Percentiles rank a stretch among this genome's conserved stretches.
These are phyloP conservation scores for Apteryx mantelli DNA, from an alignment of 2,113 vertebrate genomes.

Conservation along the genomic window DNA sequence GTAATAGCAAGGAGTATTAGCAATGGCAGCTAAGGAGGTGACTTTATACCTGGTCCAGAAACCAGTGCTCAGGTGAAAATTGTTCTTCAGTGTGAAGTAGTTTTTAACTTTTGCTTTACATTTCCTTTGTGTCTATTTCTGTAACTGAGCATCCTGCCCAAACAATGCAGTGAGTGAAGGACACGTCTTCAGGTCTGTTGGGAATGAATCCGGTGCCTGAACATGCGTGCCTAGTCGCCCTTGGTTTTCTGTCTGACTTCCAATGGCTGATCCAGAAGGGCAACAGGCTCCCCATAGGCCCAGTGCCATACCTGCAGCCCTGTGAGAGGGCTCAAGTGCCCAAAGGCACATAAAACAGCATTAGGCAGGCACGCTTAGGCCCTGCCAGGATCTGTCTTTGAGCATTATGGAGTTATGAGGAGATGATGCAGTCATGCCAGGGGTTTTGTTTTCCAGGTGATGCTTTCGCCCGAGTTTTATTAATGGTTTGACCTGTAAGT, in stretches of 20 bases:
- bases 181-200: background rate
- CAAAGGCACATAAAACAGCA: background rate
- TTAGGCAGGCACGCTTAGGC: background rate
- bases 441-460: background rate
- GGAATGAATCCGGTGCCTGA: background rate
- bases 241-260: background rate
- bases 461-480: background rate
- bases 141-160: background rate
- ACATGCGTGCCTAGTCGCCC: background rate
- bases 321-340: background rate
- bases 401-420: background rate
- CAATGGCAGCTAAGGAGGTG: background rate
- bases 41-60: background rate
- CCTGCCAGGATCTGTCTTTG: background rate
- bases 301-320: background rate
- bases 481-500: background rate
- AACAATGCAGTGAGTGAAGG: slow-evolving; percentile 33
- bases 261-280: background rate
- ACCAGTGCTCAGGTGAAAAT: background rate
- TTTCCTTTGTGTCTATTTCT: slow-evolving; percentile 47
- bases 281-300: background rate
- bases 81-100: background rate
- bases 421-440: background rate
- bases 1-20: background rate
- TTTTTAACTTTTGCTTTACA: background rate